Conservation (phyloP, 2,797 vertebrate genomes). For the Sus cebifrons region DNA sequence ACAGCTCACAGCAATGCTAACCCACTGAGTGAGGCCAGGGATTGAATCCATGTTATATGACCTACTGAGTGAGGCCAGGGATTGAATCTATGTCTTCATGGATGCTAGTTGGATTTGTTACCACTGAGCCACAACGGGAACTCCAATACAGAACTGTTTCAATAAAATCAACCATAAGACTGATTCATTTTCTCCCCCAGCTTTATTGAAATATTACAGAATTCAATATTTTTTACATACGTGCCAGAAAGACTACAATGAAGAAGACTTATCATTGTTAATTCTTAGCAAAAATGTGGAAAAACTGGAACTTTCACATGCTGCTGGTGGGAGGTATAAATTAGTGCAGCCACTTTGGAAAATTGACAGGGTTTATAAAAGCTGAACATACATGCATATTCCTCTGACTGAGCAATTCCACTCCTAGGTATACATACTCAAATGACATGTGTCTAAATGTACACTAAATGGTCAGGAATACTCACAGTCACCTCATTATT, state of each 20-base stretch:
- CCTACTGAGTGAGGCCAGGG: no score
- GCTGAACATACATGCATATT: background rate
- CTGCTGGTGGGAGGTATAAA: background rate
- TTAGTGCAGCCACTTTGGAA: background rate
- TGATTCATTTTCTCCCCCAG: background rate
- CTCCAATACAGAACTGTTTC: background rate
- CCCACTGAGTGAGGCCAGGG: no score
- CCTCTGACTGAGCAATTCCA: background rate
- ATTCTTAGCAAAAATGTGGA: background rate
- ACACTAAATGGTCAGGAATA: background rate
- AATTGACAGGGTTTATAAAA: background rate
- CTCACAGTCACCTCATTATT: background rate
- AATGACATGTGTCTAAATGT: background rate
- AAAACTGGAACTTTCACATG: background rate
- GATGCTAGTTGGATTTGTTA: no score
- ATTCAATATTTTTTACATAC: background rate
- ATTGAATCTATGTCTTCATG: no score
- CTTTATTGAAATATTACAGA: background rate
- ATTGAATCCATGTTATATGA: no score
- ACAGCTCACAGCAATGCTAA: no score
- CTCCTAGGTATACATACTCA: background rate
- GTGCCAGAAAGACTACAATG: background rate
- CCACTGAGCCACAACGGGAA: no score
- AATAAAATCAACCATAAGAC: background rate
- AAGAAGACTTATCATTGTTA: background rate